Percentiles rank a stretch among this genome's conserved stretches.
Conservation (phyloP, 1,140 invertebrate genomes). For the Brachionus koreanus region DNA sequence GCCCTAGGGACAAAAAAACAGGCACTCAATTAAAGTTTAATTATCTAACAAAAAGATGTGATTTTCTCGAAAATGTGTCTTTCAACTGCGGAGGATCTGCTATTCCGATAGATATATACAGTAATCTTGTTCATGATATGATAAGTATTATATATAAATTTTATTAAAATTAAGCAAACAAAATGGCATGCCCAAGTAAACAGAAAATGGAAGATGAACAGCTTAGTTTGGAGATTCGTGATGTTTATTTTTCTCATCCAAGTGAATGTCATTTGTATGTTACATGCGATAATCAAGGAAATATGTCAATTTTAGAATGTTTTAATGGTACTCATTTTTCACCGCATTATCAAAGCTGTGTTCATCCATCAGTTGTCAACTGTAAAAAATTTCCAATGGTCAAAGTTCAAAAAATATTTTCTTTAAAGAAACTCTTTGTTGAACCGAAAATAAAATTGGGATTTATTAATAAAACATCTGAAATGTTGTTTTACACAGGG, state of each 20-base stretch:
- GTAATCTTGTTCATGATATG: not conserved
- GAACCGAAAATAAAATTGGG: not conserved
- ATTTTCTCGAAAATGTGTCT: conserved; percentile 21
- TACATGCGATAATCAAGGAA: conserved; percentile 22
- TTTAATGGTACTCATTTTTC: conserved; percentile 38
- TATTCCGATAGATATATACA: conserved; percentile 37
- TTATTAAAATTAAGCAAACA: conserved; percentile 11
- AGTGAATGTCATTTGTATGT: conserved; percentile 28
- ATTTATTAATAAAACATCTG: not conserved
- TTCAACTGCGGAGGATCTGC: conserved; percentile 33
- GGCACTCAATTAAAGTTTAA: conserved; percentile 29
- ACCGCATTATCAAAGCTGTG: conserved; percentile 43
- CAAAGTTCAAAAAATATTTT: not conserved
- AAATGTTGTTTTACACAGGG: not conserved
- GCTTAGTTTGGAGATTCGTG: conserved; percentile 6
- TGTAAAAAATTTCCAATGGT: conserved; percentile 27
- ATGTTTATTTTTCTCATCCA: conserved; percentile 37
- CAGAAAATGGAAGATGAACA: not conserved
- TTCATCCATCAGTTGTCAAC: conserved; percentile 39
- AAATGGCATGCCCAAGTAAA: not conserved
- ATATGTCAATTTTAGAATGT: conserved; percentile 20
- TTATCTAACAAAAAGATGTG: conserved; percentile 9
- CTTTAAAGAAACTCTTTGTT: not conserved
- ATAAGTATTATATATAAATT: not conserved
- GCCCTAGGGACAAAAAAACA: conserved; percentile 32